phyloP scores from a whole-genome alignment of 2,797 vertebrate genomes.

The Acanthornis magna region DNA sequence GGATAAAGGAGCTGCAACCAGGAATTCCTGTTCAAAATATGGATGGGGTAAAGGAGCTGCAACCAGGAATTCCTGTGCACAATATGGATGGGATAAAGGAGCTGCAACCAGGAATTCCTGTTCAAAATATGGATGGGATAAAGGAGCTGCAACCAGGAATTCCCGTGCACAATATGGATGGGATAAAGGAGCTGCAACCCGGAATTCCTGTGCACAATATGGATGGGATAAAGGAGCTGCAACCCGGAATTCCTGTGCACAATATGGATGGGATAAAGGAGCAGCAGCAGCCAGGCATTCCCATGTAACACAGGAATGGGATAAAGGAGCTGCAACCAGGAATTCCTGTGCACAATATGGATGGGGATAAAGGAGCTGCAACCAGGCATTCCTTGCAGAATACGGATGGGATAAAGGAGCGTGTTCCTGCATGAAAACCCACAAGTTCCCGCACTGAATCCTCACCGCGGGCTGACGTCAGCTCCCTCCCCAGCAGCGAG shows the following conservation, averaged over 20 bases:
- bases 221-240: neutral
- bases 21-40: accelerated
- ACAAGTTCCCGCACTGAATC: neutral
- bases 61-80: neutral
- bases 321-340: neutral
- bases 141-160: neutral
- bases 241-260: neutral
- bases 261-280: neutral
- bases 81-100: neutral
- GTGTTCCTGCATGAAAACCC: neutral
- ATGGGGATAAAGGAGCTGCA: neutral
- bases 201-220: neutral
- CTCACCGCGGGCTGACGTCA: neutral
- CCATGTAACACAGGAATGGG: accelerated
- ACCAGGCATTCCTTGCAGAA: neutral
- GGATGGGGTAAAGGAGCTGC: neutral
- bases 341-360: neutral
- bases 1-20: neutral
- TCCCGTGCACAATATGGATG: accelerated
- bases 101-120: neutral
- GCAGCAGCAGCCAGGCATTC: neutral
- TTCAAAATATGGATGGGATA: neutral
- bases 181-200: neutral
- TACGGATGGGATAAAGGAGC: neutral
- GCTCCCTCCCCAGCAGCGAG: neutral